These are phyloP conservation scores for Herminia tarsipennalis DNA, from an alignment of 2,888 invertebrate genomes.

Conservation along the genomic window DNA sequence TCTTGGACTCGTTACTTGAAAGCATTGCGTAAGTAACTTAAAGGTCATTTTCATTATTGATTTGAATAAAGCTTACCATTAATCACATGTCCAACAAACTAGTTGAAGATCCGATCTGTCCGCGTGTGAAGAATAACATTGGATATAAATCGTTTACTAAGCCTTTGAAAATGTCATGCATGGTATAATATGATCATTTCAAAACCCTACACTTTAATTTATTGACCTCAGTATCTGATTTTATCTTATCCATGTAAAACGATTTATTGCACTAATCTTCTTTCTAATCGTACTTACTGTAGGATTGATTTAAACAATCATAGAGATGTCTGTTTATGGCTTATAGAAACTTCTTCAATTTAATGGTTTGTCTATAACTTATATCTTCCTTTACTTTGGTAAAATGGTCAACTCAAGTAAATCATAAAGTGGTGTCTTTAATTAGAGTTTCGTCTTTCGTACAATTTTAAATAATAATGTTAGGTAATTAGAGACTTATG, in stretches of 20 bases:
- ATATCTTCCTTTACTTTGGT: too few species aligned
- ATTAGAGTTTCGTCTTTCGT: too few species aligned
- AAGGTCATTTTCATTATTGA: slow-evolving; percentile 32
- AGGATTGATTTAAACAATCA: slow-evolving; percentile 14
- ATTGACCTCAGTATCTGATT: slow-evolving; percentile 3
- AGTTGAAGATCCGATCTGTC: slow-evolving; percentile 28
- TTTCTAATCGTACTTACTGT: slow-evolving; percentile 9
- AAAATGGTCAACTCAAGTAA: too few species aligned
- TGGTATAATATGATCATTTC: slow-evolving; percentile 7
- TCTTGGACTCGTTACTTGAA: slow-evolving; percentile 21
- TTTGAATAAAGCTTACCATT: slow-evolving; percentile 37
- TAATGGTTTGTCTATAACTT: too few species aligned
- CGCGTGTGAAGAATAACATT: slow-evolving; percentile 21
- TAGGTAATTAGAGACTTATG: slow-evolving; percentile 7
- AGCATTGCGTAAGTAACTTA: slow-evolving; percentile 24
- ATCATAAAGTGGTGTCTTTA: too few species aligned
- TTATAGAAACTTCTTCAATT: slow-evolving; percentile 27
- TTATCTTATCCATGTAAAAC: slow-evolving; percentile 7
- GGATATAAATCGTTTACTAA: slow-evolving; percentile 19
- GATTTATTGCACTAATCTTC: slow-evolving; percentile 30
- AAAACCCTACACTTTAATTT: slow-evolving; percentile 8
- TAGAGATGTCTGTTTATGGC: slow-evolving; percentile 19
- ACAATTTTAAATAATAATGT: not conserved
- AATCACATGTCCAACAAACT: slow-evolving; percentile 41
- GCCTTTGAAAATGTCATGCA: slow-evolving; percentile 12